Base-by-base conservation (phyloP, 1,140 invertebrate genomes). In the Cherax destructor region DNA sequence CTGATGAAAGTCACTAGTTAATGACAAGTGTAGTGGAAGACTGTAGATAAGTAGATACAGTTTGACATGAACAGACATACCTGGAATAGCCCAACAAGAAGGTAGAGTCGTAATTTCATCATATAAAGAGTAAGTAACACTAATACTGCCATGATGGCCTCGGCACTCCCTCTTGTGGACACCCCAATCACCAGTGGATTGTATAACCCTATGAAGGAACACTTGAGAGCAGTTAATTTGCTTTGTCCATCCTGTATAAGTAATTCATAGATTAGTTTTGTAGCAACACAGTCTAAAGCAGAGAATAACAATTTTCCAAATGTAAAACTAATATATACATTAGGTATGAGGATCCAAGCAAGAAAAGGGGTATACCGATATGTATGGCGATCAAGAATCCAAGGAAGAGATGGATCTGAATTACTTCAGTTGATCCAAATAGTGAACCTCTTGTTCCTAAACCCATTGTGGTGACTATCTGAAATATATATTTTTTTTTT, bases 341-440 rank as follows among this genome's bases (percentile, higher is more conserved):
- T 99, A 0, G 98, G 98, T n/a, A 96, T 95, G 87, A 99, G 94
- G 18, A 99, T 93, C 92, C 96, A 96, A 0, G 99, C 98, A 59
- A 99, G 94, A 11, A 99, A 94, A 0, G 99, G 99, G 59, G 98
- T 97, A 94, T 99, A 99, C 18, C 99, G 96, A 94, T 99, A 99
- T 0, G 99, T 99, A 92, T 97, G 96, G 77, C 98, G 95, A 18
- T 96, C 95, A 96, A 11, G 6, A 97, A 95, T 0, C 94, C 95
- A 7, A 94, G 49, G 13, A 93, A 76, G 61, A 95, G 91, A 94
- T 95, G 94, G 79, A 88, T 78, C 85, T 92, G 79, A 49, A 93
- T 85, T 41, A 76, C 81, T 47, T 89, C 92, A 52, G 81, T 56
- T 61, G 86, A 81, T 11, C 80, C 72, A 72, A 72, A 91, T n/a